Evolutionary conservation across 2,888 invertebrate genomes (phyloP), one percentile per base, ranked within the genome.

Genomic region (Neria commutata): DNA sequence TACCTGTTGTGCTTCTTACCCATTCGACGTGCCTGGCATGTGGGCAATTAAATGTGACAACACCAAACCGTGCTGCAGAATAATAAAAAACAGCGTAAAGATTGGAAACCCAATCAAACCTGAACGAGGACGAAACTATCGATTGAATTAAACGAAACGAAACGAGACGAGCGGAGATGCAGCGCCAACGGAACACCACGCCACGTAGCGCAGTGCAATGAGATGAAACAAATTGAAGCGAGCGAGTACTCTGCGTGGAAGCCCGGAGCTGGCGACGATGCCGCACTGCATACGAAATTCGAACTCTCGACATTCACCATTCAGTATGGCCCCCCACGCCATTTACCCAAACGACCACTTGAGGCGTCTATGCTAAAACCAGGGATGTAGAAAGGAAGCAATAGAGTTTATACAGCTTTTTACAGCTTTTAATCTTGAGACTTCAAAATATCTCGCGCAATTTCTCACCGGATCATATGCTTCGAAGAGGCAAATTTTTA

Each of bases 121-220:
- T 53, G 56, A 61, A 67, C 69, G 68, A 63, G 70, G 71, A 71
- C 69, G 73, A 71, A 58, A 73, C 73, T 67, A 73, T 74, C 77
- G 75, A 76, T 76, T 76, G 73, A 76, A 72, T 73, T 70, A 72
- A 70, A 72, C 68, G 65, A 67, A 70, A 67, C 60, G 64, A 63
- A 52, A 29, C 62, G 61, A 47, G 16, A 52, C 37, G 46, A 48
- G 45, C 37, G 25, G 34, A 19, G 25, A 19, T 14, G n/a, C 25
- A 25, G 21, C 29, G 19, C 14, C 14, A 34, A 14, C 5, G 25
- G 16, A 25, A 48, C 47, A 11, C n/a, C n/a, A n/a, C 24, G 16
- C 5, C n/a, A 48, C 45, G 14, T 19, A 4, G 19, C 14, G 21
- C 21, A 19, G 8, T 6, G 14, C 3, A 10, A 46, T 19, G 3